Evolutionary conservation across 2,113 vertebrate genomes (phyloP).

Genomic region (Grallaria varia): DNA sequence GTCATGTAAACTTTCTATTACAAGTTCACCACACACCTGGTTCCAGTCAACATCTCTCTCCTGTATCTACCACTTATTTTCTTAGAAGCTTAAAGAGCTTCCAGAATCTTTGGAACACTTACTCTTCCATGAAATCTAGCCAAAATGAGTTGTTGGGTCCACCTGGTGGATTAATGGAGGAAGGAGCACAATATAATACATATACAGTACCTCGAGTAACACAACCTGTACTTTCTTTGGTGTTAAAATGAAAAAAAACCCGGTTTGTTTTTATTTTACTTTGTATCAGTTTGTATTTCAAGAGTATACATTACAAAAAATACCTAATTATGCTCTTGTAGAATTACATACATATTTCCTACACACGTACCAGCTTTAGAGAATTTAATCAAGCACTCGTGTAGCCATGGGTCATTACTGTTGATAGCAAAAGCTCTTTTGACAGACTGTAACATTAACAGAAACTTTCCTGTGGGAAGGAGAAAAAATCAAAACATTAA

Average conservation of each 20-base stretch:
- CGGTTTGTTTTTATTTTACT: background rate
- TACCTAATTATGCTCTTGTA: background rate
- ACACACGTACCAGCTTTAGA: slow-evolving; percentile 78
- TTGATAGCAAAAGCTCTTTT: slow-evolving; percentile 81
- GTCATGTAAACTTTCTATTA: background rate
- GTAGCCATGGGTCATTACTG: slow-evolving; percentile 78
- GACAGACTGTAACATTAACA: slow-evolving; percentile 81
- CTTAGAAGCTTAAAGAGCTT: background rate
- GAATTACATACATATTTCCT: background rate
- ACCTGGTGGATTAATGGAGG: background rate
- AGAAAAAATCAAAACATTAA: background rate
- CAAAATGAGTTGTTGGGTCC: background rate
- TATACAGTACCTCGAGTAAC: background rate
- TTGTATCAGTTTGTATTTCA: background rate
- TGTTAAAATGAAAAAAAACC: background rate
- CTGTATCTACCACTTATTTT: background rate
- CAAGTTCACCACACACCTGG: background rate
- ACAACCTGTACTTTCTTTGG: background rate
- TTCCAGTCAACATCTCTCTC: background rate
- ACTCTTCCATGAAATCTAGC: background rate
- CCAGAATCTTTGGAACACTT: background rate
- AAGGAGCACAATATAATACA: background rate
- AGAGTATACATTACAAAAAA: background rate
- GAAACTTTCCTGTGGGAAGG: slow-evolving; percentile 74
- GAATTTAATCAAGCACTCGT: slow-evolving; percentile 82